phyloP scores from a whole-genome alignment of 1,140 invertebrate species.

The Drosophila orosa region DNA sequence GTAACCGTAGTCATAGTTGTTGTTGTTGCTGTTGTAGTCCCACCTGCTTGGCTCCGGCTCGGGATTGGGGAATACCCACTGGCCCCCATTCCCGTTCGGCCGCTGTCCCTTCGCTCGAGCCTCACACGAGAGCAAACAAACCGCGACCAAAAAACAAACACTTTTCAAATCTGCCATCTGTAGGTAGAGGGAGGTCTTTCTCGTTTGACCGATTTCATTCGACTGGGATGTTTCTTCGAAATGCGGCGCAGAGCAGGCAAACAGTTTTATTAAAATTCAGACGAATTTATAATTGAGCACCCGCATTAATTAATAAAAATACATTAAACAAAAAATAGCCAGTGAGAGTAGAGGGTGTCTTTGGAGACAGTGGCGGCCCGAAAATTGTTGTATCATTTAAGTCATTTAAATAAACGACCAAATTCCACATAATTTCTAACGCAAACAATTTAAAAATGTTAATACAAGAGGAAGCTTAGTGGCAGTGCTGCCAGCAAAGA shows the following conservation, averaged over 20 bases:
- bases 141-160: constrained; percentile 1
- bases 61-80: constrained; percentile 16
- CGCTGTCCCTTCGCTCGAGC: constrained; percentile 26
- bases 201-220: constrained; percentile 29
- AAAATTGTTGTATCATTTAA: constrained; percentile 11
- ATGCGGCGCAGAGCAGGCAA: constrained; percentile 17
- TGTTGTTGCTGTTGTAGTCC: constrained; percentile 23
- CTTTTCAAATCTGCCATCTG: constrained; percentile 26
- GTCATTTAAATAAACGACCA: constrained; percentile 11
- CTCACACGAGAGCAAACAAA: constrained; percentile 17
- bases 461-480: not conserved
- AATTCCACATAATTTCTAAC: not conserved
- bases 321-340: constrained; percentile 47
- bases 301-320: constrained; percentile 64
- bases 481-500: not conserved
- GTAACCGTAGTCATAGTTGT: constrained; percentile 24
- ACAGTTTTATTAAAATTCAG: constrained; percentile 48
- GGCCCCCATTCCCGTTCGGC: not conserved
- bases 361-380: not conserved
- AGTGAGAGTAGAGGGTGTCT: constrained; percentile 8
- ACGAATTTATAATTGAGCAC: constrained; percentile 55
- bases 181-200: constrained; percentile 23
- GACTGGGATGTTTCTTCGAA: constrained; percentile 38
- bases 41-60: constrained; percentile 45
- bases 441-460: not conserved